A percentile compares a stretch with the other conserved stretches of the same genome.
phyloP scores from a whole-genome alignment of 2,888 invertebrate genomes.

The Phengaris alcon region DNA sequence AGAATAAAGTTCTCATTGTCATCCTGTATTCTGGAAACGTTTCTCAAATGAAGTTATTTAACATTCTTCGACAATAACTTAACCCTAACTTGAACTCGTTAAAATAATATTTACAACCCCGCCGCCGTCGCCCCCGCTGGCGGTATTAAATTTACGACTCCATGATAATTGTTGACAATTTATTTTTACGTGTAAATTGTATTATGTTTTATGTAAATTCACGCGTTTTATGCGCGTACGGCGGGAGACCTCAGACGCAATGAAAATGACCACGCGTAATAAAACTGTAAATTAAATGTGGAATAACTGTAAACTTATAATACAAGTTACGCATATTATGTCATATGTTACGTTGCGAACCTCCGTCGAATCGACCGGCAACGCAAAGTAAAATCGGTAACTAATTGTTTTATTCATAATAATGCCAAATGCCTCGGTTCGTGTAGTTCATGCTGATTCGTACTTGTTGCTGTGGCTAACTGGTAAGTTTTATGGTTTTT shows the following conservation, averaged over 20 bases:
- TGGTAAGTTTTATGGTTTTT: too few relatives aligned
- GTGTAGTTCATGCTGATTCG: too few relatives aligned
- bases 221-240: neutral
- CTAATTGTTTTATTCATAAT: too few relatives aligned
- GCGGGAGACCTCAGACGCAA: neutral
- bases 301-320: too few relatives aligned
- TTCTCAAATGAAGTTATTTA: constrained; percentile 12
- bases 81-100: constrained; percentile 23
- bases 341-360: too few relatives aligned
- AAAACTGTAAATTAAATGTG: neutral
- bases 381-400: too few relatives aligned
- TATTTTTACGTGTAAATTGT: constrained; percentile 19
- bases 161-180: constrained; percentile 23
- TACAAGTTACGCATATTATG: too few relatives aligned
- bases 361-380: too few relatives aligned
- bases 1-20: neutral
- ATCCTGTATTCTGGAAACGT: neutral
- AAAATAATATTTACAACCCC: constrained; percentile 22
- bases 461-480: too few relatives aligned
- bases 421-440: too few relatives aligned
- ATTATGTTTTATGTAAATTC: constrained; percentile 23
- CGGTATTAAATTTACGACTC: constrained; percentile 12
- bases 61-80: constrained; percentile 8
- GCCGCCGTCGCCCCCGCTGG: neutral
- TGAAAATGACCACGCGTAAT: neutral